Conservation (phyloP, 2,888 invertebrate genomes). For the Junonia oenone region DNA sequence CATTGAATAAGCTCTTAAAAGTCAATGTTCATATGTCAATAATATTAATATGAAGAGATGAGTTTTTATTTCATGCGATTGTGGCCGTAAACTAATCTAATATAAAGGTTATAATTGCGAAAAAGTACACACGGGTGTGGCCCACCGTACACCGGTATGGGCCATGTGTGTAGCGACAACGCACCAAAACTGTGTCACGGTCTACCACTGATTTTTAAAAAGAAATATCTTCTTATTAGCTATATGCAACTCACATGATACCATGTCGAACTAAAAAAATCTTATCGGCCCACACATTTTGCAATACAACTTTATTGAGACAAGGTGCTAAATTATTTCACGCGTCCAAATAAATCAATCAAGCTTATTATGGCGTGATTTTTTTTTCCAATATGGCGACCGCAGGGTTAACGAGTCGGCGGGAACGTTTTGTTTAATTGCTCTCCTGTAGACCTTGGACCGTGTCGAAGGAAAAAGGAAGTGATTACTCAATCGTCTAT, state of each 20-base stretch:
- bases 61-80: slow-evolving; percentile 1
- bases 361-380: slow-evolving; percentile 32
- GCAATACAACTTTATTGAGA: slow-evolving; percentile 21
- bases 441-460: slow-evolving; percentile 27
- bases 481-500: slow-evolving; percentile 19
- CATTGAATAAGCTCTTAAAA: slow-evolving; percentile 32
- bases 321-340: slow-evolving; percentile 31
- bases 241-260: slow-evolving; percentile 24
- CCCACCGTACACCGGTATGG: slow-evolving; percentile 29
- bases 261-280: slow-evolving; percentile 30
- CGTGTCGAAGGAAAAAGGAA: slow-evolving; percentile 29
- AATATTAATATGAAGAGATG: slow-evolving; percentile 28
- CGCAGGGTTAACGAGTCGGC: slow-evolving; percentile 38
- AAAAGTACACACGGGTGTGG: slow-evolving; percentile 32
- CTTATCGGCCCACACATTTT: slow-evolving; percentile 9
- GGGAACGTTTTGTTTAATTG: slow-evolving; percentile 33
- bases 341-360: slow-evolving; percentile 33
- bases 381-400: slow-evolving; percentile 30
- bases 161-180: slow-evolving; percentile 45
- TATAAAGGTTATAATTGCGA: slow-evolving; percentile 15
- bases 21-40: slow-evolving; percentile 37
- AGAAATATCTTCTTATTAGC: slow-evolving; percentile 41
- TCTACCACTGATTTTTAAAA: slow-evolving; percentile 65
- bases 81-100: not conserved
- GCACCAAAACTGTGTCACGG: slow-evolving; percentile 64